A percentile compares a stretch with the other conserved stretches of the same genome.
These are phyloP conservation scores for Galleria mellonella DNA, from an alignment of 1,140 invertebrate genomes.

Conservation along the genomic window DNA sequence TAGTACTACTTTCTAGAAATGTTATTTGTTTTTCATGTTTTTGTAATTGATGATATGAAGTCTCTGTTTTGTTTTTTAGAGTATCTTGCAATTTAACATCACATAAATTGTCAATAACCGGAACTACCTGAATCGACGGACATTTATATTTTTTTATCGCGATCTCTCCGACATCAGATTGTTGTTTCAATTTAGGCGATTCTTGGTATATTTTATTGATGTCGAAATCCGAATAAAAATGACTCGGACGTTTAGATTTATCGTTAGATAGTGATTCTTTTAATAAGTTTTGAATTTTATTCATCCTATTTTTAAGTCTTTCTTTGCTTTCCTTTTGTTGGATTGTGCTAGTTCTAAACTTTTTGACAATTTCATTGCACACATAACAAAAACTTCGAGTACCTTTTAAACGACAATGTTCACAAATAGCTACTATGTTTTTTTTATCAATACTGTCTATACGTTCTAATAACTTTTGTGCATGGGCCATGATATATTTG, in stretches of 20 bases:
- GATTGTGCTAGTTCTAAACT: constrained; percentile 5
- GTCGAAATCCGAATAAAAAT: neutral
- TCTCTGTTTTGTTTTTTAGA: no score
- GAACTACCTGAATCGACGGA: no score
- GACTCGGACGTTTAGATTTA: neutral
- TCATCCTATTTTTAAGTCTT: constrained; percentile 15
- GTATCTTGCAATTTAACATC: no score
- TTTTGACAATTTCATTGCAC: constrained; percentile 10
- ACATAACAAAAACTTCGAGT: constrained; percentile 8
- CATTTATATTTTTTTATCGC: no score
- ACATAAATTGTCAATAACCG: no score
- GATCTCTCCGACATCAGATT: neutral
- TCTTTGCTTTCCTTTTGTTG: constrained; percentile 10
- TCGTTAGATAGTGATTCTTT: constrained; percentile 10
- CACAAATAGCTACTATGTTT: constrained; percentile 16
- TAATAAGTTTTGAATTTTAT: constrained; percentile 14
- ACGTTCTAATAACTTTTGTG: constrained; percentile 8
- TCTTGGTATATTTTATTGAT: neutral
- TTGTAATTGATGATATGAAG: no score
- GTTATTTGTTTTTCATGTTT: no score
- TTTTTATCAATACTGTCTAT: constrained; percentile 7
- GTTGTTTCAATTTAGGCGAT: neutral
- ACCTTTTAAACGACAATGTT: constrained; percentile 20
- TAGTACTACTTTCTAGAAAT: no score
- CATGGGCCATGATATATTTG: constrained; percentile 19